Conservation (phyloP, 1,140 invertebrate genomes). For the Achatina immaculata region DNA sequence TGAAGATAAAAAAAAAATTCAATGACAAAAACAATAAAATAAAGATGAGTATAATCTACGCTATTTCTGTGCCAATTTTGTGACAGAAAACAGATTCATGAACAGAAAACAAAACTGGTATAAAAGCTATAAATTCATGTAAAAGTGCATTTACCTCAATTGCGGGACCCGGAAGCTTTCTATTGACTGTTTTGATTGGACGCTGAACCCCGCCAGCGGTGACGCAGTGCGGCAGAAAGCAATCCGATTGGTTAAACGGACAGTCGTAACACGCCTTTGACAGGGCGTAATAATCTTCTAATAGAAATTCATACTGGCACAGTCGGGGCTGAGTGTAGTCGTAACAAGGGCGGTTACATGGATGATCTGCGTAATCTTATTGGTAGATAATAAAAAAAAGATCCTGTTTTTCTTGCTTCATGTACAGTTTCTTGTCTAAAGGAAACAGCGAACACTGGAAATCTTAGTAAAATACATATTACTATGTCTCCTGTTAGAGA, state of each 20-base stretch:
- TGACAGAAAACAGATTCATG: too few relatives aligned
- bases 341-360: not conserved
- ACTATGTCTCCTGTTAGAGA: too few relatives aligned
- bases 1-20: too few relatives aligned
- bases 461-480: too few relatives aligned
- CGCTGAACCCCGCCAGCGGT: slow-evolving; percentile 84
- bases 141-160: slow-evolving; percentile 78
- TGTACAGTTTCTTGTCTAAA: too few relatives aligned
- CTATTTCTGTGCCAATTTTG: too few relatives aligned
- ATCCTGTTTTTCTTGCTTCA: too few relatives aligned
- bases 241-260: slow-evolving; percentile 82
- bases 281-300: not conserved
- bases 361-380: not conserved
- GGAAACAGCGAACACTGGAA: too few relatives aligned
- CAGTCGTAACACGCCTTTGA: slow-evolving; percentile 74
- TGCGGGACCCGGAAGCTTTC: slow-evolving; percentile 86
- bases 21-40: too few relatives aligned
- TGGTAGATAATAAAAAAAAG: not conserved
- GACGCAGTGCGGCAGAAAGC: slow-evolving; percentile 83
- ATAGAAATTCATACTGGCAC: not conserved
- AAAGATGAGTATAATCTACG: too few relatives aligned
- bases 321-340: not conserved
- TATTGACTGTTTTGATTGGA: slow-evolving; percentile 83
- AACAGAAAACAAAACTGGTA: too few relatives aligned
- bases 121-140: too few relatives aligned